Conservation (phyloP, 2,113 vertebrate species). For the Silurus asotus region DNA sequence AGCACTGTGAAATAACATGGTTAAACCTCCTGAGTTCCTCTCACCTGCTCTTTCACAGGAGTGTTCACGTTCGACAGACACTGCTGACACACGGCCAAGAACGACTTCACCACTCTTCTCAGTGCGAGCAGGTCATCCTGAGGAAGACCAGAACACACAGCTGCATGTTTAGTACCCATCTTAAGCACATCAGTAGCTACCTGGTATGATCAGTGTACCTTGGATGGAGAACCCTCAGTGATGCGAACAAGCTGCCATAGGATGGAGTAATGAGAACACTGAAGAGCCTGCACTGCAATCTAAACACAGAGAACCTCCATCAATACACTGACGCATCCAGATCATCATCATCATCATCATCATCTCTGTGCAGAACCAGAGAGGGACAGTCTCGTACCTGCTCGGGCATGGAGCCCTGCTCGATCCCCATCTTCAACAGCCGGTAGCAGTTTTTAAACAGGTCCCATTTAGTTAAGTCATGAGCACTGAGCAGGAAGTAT, state of each 20-base stretch:
- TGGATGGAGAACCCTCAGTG: constrained; percentile 94
- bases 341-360: no score
- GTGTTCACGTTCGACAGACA: constrained; percentile 99
- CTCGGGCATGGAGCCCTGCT: constrained; percentile 98
- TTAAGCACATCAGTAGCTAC: not conserved
- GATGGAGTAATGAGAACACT: constrained; percentile 98
- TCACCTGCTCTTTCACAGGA: constrained; percentile 95
- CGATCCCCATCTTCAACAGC: constrained; percentile 94
- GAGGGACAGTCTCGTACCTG: constrained; percentile 72
- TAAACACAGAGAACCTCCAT: constrained; percentile 57
- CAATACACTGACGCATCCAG: not conserved
- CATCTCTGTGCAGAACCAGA: no score
- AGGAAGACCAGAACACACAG: constrained; percentile 32
- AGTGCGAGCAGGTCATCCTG: constrained; percentile 95
- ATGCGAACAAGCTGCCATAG: constrained; percentile 99
- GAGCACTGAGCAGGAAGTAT: constrained; percentile 77
- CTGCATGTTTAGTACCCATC: no score
- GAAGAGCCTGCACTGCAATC: constrained; percentile 97
- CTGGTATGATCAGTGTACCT: constrained; percentile 67
- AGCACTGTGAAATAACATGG: not conserved
- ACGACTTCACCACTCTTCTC: constrained; percentile 96
- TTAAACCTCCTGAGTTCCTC: not conserved
- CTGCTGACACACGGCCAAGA: constrained; percentile 96
- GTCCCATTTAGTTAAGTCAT: constrained; percentile 98
- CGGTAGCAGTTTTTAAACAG: constrained; percentile 97